Evolutionary conservation across 2,113 vertebrate species (phyloP).

Genomic region (Dolichotis patagonum): DNA sequence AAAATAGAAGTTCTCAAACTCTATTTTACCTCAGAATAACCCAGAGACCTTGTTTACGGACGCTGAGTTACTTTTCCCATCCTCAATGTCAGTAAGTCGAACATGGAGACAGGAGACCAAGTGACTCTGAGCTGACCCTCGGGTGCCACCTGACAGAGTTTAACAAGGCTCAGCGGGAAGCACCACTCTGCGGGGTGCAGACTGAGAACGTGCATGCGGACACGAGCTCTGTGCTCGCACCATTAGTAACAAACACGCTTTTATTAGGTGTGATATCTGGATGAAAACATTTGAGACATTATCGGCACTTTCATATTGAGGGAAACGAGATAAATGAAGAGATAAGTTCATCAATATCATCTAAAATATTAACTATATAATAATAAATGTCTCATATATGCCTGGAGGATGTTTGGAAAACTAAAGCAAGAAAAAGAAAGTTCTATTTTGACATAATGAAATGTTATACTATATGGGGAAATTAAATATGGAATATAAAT

Average conservation of each 20-base stretch:
- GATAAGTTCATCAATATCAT: neutral
- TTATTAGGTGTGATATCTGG: neutral
- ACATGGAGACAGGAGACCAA: neutral
- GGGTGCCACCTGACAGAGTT: neutral
- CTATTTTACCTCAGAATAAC: neutral
- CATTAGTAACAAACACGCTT: neutral
- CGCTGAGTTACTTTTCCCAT: neutral
- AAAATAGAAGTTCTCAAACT: neutral
- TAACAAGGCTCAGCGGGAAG: neutral
- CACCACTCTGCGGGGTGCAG: neutral
- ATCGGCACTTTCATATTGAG: neutral
- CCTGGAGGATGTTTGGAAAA: neutral
- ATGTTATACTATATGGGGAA: neutral
- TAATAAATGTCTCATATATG: neutral
- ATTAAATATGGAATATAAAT: neutral
- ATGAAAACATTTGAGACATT: neutral
- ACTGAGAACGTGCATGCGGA: neutral
- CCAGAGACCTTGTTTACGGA: rapidly evolving
- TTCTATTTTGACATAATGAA: neutral
- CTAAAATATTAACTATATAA: neutral
- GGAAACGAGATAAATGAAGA: neutral
- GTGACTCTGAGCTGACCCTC: no score
- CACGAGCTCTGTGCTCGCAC: neutral
- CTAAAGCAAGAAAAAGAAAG: neutral
- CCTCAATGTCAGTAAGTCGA: neutral